These are phyloP conservation scores for Scaptodrosophila lebanonensis DNA, from an alignment of 1,140 invertebrate species.

Conservation along the genomic window DNA sequence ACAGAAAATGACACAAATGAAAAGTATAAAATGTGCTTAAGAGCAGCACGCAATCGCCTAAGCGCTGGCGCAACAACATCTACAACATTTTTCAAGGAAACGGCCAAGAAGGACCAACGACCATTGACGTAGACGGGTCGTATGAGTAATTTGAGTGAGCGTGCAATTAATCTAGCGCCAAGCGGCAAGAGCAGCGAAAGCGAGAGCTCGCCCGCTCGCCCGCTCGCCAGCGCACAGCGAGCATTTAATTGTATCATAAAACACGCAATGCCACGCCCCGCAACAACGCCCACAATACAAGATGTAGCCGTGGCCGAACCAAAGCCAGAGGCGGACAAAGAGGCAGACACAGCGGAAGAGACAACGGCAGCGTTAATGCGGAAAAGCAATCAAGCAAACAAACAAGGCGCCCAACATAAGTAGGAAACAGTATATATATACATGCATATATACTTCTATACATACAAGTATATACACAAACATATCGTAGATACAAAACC, in stretches of 20 bases:
- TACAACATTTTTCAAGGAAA: no score
- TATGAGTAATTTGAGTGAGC: constrained; percentile 69
- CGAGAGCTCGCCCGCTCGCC: no score
- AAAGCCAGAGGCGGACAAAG: background rate
- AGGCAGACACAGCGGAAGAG: background rate
- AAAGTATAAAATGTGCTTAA: constrained; percentile 23
- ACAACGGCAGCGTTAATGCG: constrained; percentile 25
- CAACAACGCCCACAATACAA: constrained; percentile 1
- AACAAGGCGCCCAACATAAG: background rate
- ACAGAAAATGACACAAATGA: constrained; percentile 28
- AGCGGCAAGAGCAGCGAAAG: no score
- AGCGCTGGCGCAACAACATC: background rate
- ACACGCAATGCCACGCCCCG: constrained; percentile 36
- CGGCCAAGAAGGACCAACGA: no score
- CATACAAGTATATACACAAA: no score
- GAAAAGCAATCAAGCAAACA: constrained; percentile 39
- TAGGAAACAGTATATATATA: no score
- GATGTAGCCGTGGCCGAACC: background rate
- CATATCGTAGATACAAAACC: no score
- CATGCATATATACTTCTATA: no score
- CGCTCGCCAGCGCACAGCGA: constrained; percentile 27
- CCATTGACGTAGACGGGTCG: constrained; percentile 31
- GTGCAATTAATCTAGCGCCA: constrained; percentile 55
- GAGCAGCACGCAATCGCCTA: no score
- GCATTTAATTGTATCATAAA: constrained; percentile 66